phyloP scores from a whole-genome alignment of 2,113 vertebrate genomes.

The Heterotis niloticus region DNA sequence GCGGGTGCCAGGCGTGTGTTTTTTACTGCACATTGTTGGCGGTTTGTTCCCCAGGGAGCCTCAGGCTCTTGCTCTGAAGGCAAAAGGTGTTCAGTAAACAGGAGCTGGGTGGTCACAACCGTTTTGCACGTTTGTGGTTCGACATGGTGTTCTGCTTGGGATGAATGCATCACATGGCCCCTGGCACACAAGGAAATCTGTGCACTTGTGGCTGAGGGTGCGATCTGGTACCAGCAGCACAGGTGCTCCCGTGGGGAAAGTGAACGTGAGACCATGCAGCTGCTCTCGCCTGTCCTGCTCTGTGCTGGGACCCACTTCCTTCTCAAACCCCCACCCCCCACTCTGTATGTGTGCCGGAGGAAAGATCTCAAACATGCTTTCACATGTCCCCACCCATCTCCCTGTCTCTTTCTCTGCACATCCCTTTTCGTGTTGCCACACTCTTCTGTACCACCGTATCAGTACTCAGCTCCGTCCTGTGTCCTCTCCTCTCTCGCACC shows the following conservation, averaged over 20 bases:
- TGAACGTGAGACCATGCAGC: constrained; percentile 10
- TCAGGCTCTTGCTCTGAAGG: too few relatives aligned
- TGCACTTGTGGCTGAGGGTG: background rate
- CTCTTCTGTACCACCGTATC: background rate
- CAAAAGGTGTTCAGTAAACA: too few relatives aligned
- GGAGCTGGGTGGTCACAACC: too few relatives aligned
- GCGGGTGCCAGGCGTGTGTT: too few relatives aligned
- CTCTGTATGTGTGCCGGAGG: background rate
- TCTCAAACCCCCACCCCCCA: constrained; percentile 1
- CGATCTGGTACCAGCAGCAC: constrained; percentile 1
- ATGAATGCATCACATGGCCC: too few relatives aligned
- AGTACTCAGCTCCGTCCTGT: background rate
- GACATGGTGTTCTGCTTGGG: background rate
- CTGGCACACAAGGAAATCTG: background rate
- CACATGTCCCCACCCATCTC: background rate
- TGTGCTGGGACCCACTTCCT: background rate
- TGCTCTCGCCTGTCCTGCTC: constrained; percentile 11
- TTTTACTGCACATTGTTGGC: too few relatives aligned
- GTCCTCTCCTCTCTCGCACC: background rate
- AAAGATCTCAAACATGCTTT: background rate
- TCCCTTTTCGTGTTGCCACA: background rate
- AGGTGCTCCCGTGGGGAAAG: background rate
- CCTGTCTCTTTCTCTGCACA: background rate
- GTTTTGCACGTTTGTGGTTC: background rate
- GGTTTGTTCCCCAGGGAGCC: too few relatives aligned